Evolutionary conservation across 2,113 vertebrate species (phyloP).

Genomic region (Colistium nudipinnis): DNA sequence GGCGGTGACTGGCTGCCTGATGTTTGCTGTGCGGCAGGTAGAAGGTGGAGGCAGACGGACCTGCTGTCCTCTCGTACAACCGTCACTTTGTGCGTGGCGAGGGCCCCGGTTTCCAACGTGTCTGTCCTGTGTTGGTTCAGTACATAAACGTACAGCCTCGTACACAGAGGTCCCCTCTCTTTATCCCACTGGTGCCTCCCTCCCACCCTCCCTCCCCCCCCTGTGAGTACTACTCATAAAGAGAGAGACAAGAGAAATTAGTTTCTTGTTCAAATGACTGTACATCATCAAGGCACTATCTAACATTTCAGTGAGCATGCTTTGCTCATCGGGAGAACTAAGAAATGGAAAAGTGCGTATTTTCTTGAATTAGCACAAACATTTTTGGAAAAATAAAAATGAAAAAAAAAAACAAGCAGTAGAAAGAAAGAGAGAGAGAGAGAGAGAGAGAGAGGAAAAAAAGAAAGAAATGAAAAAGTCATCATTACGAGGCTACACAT

Average conservation of each 20-base stretch:
- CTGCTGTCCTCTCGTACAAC: conserved; percentile 4
- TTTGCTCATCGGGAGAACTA: conserved; percentile 52
- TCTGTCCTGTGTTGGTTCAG: conserved; percentile 35
- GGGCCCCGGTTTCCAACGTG: conserved; percentile 41
- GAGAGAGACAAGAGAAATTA: conserved; percentile 38
- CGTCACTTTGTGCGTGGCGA: conserved; percentile 31
- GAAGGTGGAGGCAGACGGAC: conserved; percentile 26
- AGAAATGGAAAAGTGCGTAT: conserved; percentile 72
- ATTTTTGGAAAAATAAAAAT: conserved; percentile 9
- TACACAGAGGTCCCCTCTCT: conserved; percentile 8
- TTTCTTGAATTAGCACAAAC: conserved; percentile 65
- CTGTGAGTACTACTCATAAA: conserved; percentile 4
- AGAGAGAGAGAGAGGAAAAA: no score
- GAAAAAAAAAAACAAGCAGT: conserved; percentile 16
- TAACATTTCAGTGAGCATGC: conserved; percentile 53
- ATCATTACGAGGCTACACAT: conserved; percentile 33
- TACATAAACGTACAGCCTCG: conserved; percentile 33
- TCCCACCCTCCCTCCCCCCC: neutral
- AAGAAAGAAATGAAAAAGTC: no score
- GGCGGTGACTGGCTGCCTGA: conserved; percentile 45
- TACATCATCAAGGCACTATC: conserved; percentile 74
- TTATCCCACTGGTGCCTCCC: conserved; percentile 10
- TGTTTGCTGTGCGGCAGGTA: conserved; percentile 32
- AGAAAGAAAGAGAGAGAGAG: no score
- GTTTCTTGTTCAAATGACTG: conserved; percentile 35